phyloP scores from a whole-genome alignment of 2,888 invertebrate species.

The Rhamphomyia laevipes region DNA sequence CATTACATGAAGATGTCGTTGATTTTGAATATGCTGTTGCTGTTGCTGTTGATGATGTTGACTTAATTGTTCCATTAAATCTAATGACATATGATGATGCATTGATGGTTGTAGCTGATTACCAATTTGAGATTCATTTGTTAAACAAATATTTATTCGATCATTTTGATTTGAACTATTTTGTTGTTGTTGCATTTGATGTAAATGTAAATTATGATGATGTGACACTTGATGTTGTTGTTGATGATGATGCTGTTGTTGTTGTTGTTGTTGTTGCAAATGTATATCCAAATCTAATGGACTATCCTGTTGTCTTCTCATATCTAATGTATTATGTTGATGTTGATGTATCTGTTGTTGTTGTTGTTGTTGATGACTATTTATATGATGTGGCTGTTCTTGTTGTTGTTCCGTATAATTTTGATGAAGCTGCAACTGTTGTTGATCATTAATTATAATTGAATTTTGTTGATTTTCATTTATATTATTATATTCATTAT shows the following conservation, averaged over 20 bases:
- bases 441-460: constrained; percentile 1
- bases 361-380: constrained; percentile 4
- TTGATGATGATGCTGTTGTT: constrained; percentile 13
- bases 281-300: not conserved
- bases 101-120: too few species aligned
- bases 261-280: not conserved
- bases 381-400: constrained; percentile 4
- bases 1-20: not conserved
- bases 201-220: constrained; percentile 16
- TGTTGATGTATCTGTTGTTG: constrained; percentile 9
- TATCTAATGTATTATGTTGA: not conserved
- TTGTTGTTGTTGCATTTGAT: not conserved
- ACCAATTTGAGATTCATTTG: too few species aligned
- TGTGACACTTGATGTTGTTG: constrained; percentile 8
- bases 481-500: not conserved
- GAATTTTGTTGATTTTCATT: constrained; percentile 1
- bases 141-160: not conserved
- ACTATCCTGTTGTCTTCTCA: not conserved
- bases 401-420: constrained; percentile 7
- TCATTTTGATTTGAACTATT: not conserved
- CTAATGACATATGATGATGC: too few species aligned
- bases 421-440: not conserved
- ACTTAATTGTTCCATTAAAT: too few species aligned
- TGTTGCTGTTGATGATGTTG: not conserved
- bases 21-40: not conserved